Evolutionary conservation across 2,888 invertebrate species (phyloP), one percentile per base, ranked within the genome.

Genomic region (Pelosia muscerda): DNA sequence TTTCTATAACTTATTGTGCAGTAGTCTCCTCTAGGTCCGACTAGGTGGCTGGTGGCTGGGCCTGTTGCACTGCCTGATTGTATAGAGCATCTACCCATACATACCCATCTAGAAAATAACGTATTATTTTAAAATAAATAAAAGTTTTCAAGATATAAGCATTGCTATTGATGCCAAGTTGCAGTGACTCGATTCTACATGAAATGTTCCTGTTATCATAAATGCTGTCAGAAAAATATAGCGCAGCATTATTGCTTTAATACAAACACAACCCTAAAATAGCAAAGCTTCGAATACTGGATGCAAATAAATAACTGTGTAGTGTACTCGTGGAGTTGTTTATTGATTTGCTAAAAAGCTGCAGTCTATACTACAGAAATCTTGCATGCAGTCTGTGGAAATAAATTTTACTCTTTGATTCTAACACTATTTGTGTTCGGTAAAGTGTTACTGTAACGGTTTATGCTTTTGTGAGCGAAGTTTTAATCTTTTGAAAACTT

Each of bases 311-410:
- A 79, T 81, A 78, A 81, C 79, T 69, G 69, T 53, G 59, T 69
- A 65, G 63, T 72, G 73, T 62, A 71, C 73, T 77, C 74, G 62
- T 68, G 66, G 73, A 81, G 76, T 79, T 78, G 79, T 79, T 79
- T 79, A 79, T 79, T 56, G 79, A 65, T 63, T 70, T 71, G 76
- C 69, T 79, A 81, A 79, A 81, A 79, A 76, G 79, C 74, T 76
- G 74, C 73, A 81, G 74, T 60, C 65, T 54, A 69, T 69, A 68
- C 65, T 11, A 34, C 13, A 38, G 38, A 38, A 75, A 67, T 68
- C 71, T 70, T 71, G 64, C 71, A 81, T 76, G 74, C 58, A 56
- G 62, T 15, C 31, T 65, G 76, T 73, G 68, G 62, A 71, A 63
- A 81, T 79, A 79, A 81, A 81, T 81, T 78, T 68, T 56, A 22